Conservation (phyloP, 1,140 invertebrate genomes). For the Brachionus angularis region DNA sequence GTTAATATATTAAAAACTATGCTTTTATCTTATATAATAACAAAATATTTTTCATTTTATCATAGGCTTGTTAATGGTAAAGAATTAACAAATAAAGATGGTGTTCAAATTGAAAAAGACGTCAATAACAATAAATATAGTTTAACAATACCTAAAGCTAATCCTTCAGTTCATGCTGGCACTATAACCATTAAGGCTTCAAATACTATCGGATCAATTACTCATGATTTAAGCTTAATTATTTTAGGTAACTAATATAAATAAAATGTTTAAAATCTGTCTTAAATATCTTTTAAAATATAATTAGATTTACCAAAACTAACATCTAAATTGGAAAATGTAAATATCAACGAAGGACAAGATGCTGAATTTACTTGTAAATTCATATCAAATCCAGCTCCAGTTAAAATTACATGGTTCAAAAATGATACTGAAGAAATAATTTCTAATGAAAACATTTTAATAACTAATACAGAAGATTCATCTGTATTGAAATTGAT, state of each 20-base stretch:
- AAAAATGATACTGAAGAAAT: slow-evolving; percentile 31
- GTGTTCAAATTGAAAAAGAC: slow-evolving; percentile 9
- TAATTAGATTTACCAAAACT: slow-evolving; percentile 5
- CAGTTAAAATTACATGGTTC: not conserved
- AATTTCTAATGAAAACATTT: not conserved
- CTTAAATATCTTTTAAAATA: not conserved
- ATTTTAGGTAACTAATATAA: not conserved
- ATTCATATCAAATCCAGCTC: not conserved
- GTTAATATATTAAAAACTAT: no score
- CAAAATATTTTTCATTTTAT: no score
- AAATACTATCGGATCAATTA: not conserved
- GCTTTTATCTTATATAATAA: no score
- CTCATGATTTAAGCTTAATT: not conserved
- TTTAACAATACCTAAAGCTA: not conserved
- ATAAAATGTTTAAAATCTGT: not conserved
- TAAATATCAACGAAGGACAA: slow-evolving; percentile 1
- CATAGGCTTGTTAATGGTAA: not conserved
- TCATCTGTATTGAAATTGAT: not conserved
- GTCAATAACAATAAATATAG: not conserved
- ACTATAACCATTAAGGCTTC: not conserved
- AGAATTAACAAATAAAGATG: not conserved
- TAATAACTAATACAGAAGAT: not conserved
- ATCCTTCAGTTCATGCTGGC: not conserved
- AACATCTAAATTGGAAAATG: not conserved
- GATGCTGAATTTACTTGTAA: slow-evolving; percentile 13